Evolutionary conservation across 2,888 invertebrate species (phyloP), one percentile per base, ranked within the genome.

Genomic region (Sarcophaga variegata): DNA sequence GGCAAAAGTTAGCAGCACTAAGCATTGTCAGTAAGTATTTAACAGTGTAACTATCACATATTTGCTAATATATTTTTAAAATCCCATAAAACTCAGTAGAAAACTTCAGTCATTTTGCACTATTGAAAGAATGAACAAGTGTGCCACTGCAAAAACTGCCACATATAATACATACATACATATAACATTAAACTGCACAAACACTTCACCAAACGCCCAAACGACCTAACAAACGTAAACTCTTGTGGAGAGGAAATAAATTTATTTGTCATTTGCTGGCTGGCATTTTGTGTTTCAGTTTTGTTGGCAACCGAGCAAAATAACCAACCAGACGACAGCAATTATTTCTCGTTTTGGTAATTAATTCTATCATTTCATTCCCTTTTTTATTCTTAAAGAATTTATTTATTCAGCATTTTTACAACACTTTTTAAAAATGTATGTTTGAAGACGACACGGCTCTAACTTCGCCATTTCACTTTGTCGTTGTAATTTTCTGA

Each of bases 321-420:
- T 67, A 74, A 74, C 74, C 67, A 63, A 74, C 59, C 81, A 81
- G 74, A 81, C 74, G 81, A 74, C 81, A 67, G 60, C 81, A 81
- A 81, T 81, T 81, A 81, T 81, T 75, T 81, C 37, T 81, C 81
- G 74, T 81, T 81, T 81, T 81, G 74, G 81, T 81, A 81, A 81
- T 75, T 75, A 81, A 81, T 81, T 81, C 75, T 69, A 81, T 81
- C 37, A 37, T 81, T 75, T 74, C 69, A 80, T 72, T 78, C 59
- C 27, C 70, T 79, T 17, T 66, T 54, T 37, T 80, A 63, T 70
- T 77, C 49, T 79, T 70, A 14, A 47, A 49, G 49, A 59, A 67
- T 63, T 47, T 60, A 62, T 59, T 60, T 11, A 69, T 22, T 37
- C 37, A 25, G 22, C 47, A 62, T 47, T 72, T 62, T 5, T 10